Evolutionary conservation across 2,888 invertebrate species (phyloP).

Genomic region (Archips xylosteana): DNA sequence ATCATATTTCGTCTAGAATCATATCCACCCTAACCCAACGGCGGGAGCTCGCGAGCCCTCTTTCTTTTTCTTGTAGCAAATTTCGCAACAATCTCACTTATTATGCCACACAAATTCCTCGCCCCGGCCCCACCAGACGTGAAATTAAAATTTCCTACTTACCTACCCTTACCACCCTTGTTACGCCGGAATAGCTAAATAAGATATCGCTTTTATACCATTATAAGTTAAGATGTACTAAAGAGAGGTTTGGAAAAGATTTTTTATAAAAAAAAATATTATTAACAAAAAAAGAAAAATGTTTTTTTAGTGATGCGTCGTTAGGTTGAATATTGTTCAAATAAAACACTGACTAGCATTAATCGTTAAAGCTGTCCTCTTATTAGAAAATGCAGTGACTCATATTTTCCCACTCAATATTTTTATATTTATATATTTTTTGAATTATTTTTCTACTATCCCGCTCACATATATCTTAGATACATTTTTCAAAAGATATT

Average conservation of each 20-base stretch:
- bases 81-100: constrained; percentile 86
- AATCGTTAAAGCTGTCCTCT: no score
- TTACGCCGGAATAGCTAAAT: constrained; percentile 79
- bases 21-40: constrained; percentile 58
- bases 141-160: constrained; percentile 85
- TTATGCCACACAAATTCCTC: constrained; percentile 86
- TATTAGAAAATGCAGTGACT: no score
- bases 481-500: no score
- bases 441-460: no score
- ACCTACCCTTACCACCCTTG: constrained; percentile 68
- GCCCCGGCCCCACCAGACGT: constrained; percentile 78
- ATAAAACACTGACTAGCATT: no score
- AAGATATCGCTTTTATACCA: constrained; percentile 67
- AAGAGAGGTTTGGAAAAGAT: neutral
- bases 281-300: no score
- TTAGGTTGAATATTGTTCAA: no score
- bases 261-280: neutral
- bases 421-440: no score
- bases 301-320: no score
- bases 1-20: neutral
- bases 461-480: no score
- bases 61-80: constrained; percentile 86
- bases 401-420: no score
- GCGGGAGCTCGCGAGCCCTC: constrained; percentile 72
- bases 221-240: constrained; percentile 27